These are phyloP conservation scores for Hypercompe scribonia DNA, from an alignment of 2,888 invertebrate species.

Conservation along the genomic window DNA sequence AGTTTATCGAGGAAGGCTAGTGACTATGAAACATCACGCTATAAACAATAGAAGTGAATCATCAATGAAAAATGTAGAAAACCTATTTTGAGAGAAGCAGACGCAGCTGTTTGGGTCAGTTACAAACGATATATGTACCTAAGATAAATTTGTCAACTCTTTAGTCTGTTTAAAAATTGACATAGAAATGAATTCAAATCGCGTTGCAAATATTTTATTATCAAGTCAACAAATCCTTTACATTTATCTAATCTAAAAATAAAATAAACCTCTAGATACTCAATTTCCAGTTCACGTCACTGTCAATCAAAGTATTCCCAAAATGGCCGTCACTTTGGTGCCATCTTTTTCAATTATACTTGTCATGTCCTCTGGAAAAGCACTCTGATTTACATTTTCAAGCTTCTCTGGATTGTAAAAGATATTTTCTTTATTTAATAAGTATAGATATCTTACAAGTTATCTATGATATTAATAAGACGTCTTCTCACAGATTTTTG, in stretches of 20 bases:
- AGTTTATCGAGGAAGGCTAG: too few species aligned
- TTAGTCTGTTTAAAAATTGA: not conserved
- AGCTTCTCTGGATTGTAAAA: not conserved
- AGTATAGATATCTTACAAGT: not conserved
- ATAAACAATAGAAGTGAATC: too few species aligned
- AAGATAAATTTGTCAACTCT: not conserved
- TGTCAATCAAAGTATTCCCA: constrained; percentile 11
- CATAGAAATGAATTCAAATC: not conserved
- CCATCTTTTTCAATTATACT: constrained; percentile 21
- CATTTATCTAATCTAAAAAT: not conserved
- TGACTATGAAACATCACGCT: too few species aligned
- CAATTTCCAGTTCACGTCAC: not conserved
- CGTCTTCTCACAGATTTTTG: too few species aligned
- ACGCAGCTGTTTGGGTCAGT: too few species aligned
- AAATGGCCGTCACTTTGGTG: constrained; percentile 14
- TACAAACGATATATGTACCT: too few species aligned
- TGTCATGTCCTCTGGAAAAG: not conserved
- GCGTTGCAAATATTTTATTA: not conserved
- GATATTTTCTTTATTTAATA: not conserved
- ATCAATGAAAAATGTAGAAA: too few species aligned
- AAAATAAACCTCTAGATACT: not conserved
- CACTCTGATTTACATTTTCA: not conserved
- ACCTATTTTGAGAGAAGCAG: too few species aligned
- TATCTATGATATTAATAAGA: not conserved
- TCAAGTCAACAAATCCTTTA: not conserved